These are phyloP conservation scores for Lepilemur ruficaudatus DNA, from an alignment of 2,797 vertebrate species.

Conservation along the genomic window DNA sequence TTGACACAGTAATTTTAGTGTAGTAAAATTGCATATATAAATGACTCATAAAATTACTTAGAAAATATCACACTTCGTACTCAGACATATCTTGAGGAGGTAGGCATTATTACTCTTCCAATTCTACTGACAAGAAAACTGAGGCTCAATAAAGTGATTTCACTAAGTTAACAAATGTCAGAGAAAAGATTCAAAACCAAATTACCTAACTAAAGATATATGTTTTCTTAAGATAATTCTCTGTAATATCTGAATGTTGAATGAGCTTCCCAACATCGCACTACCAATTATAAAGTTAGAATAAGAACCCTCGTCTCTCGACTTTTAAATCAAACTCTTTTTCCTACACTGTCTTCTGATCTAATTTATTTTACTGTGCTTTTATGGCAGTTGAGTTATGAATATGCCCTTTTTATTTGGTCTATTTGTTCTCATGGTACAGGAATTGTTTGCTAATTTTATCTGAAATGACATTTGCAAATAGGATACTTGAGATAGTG, in stretches of 20 bases:
- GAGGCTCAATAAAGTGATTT: background rate
- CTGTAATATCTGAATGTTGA: background rate
- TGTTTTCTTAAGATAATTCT: background rate
- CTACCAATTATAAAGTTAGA: background rate
- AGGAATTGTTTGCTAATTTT: slow-evolving; percentile 39
- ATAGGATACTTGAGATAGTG: slow-evolving; percentile 25
- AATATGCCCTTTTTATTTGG: slow-evolving; percentile 51
- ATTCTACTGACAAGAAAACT: background rate
- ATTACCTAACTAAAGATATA: background rate
- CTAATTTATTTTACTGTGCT: slow-evolving; percentile 16
- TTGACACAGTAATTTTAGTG: background rate
- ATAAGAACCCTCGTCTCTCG: background rate
- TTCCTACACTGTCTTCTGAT: background rate
- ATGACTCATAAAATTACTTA: background rate
- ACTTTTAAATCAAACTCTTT: background rate
- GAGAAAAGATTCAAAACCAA: background rate
- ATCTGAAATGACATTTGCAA: slow-evolving; percentile 61
- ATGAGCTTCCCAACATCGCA: background rate
- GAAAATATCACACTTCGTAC: background rate
- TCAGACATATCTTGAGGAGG: background rate
- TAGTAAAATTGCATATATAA: background rate
- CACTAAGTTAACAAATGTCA: background rate
- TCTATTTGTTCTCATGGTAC: background rate
- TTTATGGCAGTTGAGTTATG: slow-evolving; percentile 35
- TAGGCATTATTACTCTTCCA: background rate